A percentile compares a stretch with the other conserved stretches of the same genome.
These are phyloP conservation scores for Cydia amplana DNA, from an alignment of 1,140 invertebrate species.

Conservation along the genomic window DNA sequence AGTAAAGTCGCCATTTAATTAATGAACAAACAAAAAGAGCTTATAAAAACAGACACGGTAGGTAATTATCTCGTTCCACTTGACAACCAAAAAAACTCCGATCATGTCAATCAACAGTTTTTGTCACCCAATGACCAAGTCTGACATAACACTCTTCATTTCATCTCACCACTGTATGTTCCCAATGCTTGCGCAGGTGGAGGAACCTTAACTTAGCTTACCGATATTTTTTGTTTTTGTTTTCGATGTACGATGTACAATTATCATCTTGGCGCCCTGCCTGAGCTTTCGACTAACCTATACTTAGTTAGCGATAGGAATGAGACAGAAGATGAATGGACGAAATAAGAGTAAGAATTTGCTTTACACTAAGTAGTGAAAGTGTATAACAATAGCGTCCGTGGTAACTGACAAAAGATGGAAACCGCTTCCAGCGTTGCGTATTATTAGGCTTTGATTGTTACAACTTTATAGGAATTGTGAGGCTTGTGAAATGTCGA, in stretches of 20 bases:
- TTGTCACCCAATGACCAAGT: neutral
- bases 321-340: slow-evolving; percentile 6
- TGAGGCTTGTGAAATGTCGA: no score
- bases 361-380: slow-evolving; percentile 3
- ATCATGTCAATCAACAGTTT: neutral
- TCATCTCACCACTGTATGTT: neutral
- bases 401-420: slow-evolving; percentile 17
- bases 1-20: neutral
- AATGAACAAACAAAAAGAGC: neutral
- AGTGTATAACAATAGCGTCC: slow-evolving; percentile 22
- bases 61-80: slow-evolving; percentile 1
- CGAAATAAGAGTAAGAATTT: slow-evolving; percentile 27
- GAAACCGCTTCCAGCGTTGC: neutral
- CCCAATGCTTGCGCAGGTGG: neutral
- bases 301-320: neutral
- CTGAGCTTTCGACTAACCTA: no score
- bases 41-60: neutral
- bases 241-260: no score
- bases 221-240: no score
- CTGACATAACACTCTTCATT: slow-evolving; percentile 12
- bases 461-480: slow-evolving; percentile 12
- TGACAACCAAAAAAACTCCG: slow-evolving; percentile 9
- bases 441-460: slow-evolving; percentile 19
- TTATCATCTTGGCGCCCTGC: no score
- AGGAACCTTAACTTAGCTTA: no score